Percentiles rank a stretch among this genome's conserved stretches.
These are phyloP conservation scores for Manis crassicaudata DNA, from an alignment of 2,797 vertebrate species.

Conservation along the genomic window DNA sequence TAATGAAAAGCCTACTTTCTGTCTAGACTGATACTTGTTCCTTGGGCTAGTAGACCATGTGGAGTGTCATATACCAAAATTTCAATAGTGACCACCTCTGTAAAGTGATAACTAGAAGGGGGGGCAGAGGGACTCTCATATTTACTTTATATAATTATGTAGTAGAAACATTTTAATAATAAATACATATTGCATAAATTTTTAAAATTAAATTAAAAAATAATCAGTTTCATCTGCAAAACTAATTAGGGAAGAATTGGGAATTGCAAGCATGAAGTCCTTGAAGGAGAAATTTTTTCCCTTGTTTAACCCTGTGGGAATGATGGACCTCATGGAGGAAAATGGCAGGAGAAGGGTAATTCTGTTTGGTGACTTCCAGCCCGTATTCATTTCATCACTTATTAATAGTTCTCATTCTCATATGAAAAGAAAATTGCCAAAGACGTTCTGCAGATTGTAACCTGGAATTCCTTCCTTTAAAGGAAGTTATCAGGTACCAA, in stretches of 20 bases:
- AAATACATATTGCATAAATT: not conserved
- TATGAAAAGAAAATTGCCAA: not conserved
- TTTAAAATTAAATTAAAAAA: not conserved
- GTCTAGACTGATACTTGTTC: not conserved
- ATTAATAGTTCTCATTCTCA: not conserved
- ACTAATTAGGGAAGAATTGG: not conserved
- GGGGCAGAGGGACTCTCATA: not conserved
- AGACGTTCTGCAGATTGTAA: not conserved
- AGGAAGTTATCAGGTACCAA: not conserved
- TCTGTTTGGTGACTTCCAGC: not conserved
- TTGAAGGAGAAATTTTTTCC: not conserved
- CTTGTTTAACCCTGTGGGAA: not conserved
- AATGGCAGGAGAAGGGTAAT: not conserved
- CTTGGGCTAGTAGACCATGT: not conserved
- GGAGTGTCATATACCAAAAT: not conserved
- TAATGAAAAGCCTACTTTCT: not conserved
- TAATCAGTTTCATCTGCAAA: not conserved
- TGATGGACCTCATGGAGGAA: not conserved
- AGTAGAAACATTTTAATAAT: not conserved
- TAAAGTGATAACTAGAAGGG: not conserved
- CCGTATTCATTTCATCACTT: not conserved
- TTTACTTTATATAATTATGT: not conserved
- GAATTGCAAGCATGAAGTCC: not conserved
- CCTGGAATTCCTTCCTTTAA: not conserved
- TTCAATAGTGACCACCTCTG: not conserved